Evolutionary conservation across 1,140 invertebrate genomes (phyloP).

Genomic region (Glossosoma conforme): DNA sequence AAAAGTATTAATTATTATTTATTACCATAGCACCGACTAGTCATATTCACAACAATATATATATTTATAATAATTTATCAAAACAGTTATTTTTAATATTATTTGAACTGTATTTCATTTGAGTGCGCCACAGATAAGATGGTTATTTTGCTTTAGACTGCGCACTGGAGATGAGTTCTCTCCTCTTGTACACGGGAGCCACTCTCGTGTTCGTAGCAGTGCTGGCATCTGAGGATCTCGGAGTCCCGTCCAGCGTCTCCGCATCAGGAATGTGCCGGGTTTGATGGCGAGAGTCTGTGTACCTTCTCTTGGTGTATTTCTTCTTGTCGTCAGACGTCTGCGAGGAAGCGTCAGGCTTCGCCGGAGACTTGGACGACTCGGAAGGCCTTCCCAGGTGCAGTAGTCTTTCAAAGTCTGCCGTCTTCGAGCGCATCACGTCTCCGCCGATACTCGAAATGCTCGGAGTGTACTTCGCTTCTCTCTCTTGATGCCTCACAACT

Average conservation of each 20-base stretch:
- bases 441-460: conserved; percentile 63
- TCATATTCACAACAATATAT: too few relatives aligned
- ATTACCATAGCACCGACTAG: too few relatives aligned
- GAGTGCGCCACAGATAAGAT: too few relatives aligned
- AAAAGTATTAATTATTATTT: too few relatives aligned
- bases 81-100: too few relatives aligned
- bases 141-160: conserved; percentile 41
- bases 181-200: conserved; percentile 67
- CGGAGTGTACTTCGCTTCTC: conserved; percentile 46
- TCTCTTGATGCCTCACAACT: conserved; percentile 25
- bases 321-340: conserved; percentile 49
- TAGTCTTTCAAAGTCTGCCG: conserved; percentile 62
- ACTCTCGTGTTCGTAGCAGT: conserved; percentile 34
- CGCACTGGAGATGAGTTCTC: conserved; percentile 75
- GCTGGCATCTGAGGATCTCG: conserved; percentile 36
- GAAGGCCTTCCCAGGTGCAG: conserved; percentile 38
- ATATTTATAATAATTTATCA: too few relatives aligned
- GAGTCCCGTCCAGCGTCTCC: conserved; percentile 41
- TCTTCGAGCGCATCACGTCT: conserved; percentile 61
- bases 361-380: conserved; percentile 35
- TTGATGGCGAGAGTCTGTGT: conserved; percentile 58
- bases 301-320: conserved; percentile 58
- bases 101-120: too few relatives aligned
- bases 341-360: conserved; percentile 16
- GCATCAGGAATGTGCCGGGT: conserved; percentile 57